Evolutionary conservation across 2,113 vertebrate species (phyloP).

Genomic region (Andinoacara biseriatus): DNA sequence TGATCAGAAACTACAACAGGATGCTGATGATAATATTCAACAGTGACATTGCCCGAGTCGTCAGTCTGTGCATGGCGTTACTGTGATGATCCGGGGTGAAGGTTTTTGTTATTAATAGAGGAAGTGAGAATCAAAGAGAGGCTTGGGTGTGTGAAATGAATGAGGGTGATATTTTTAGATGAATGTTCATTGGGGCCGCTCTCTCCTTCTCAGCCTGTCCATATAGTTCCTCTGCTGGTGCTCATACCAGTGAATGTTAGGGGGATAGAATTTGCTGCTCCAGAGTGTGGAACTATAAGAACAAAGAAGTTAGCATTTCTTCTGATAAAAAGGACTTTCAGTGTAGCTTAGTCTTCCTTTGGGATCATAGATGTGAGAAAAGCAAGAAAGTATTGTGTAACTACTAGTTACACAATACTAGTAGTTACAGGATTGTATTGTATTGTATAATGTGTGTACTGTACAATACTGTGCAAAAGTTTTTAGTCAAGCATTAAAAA

Average conservation of each 20-base stretch:
- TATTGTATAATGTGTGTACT: background rate
- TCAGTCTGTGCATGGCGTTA: constrained; percentile 10
- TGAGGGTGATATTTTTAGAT: constrained; percentile 44
- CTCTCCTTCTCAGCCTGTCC: background rate
- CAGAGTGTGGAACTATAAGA: background rate
- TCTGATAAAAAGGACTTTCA: background rate
- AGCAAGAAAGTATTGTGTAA: background rate
- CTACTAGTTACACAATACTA: no score
- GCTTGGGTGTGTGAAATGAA: constrained; percentile 31
- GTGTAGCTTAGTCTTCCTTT: background rate
- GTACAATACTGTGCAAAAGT: no score
- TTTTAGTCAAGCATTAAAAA: no score
- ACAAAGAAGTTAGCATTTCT: background rate
- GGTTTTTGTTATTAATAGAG: constrained; percentile 24
- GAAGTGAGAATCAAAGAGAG: constrained; percentile 25
- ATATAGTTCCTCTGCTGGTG: background rate
- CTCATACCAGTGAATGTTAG: background rate
- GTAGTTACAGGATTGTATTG: no score
- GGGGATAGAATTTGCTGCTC: background rate
- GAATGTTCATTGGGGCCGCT: constrained; percentile 3
- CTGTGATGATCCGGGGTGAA: constrained; percentile 14
- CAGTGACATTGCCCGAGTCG: background rate
- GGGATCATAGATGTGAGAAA: background rate
- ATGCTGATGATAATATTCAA: background rate
- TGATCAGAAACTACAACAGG: background rate